Base-by-base conservation (phyloP, 1,140 invertebrate genomes). In the Drosophila bifasciata region DNA sequence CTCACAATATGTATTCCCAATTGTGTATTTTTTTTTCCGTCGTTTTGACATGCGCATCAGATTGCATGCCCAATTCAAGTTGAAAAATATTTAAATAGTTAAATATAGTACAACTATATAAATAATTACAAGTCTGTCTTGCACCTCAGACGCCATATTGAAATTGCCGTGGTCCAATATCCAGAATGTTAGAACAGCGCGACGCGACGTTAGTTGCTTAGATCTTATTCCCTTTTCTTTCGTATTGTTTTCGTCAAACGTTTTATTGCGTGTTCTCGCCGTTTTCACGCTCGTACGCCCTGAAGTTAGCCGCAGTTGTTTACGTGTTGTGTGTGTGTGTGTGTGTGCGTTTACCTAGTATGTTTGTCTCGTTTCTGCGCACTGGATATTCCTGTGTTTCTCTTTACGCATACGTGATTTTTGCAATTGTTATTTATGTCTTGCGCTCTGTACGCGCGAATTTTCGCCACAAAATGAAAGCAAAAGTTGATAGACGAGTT, bases 401-500 rank as follows among this genome's bases (percentile, higher is more conserved):
- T 83, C 61, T 64, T 88, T 43, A 63, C 77, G 68, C 80, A 85
- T 88, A 88, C 71, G 84, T 88, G 84, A 88, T 88, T 88, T 77
- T 68, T 76, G 73, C 63, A 76, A 70, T 76, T 76, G 51, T 76
- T 76, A 61, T 76, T 76, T 81, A 78, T 78, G 49, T 50, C 70
- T 76, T 45, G 81, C 62, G 53, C 71, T 44, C 55, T 71, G 57
- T 84, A 75, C 64, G 68, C 70, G 70, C 51, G 62, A 78, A 78
- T 86, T 86, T 89, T 89, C 63, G 71, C 84, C 60, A 79, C 78
- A 88, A 86, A 88, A 88, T 81, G 86, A 90, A 90, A 90, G 86
- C 86, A 90, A 90, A 90, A 90, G 86, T 90, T 90, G 86, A 88
- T 71, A 85, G 69, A 86, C 86, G 76, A 83, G 78, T 86, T 83